Percentiles rank a stretch among this genome's conserved stretches.
Conservation (phyloP, 2,888 invertebrate genomes). For the Cephus nigrinus region DNA sequence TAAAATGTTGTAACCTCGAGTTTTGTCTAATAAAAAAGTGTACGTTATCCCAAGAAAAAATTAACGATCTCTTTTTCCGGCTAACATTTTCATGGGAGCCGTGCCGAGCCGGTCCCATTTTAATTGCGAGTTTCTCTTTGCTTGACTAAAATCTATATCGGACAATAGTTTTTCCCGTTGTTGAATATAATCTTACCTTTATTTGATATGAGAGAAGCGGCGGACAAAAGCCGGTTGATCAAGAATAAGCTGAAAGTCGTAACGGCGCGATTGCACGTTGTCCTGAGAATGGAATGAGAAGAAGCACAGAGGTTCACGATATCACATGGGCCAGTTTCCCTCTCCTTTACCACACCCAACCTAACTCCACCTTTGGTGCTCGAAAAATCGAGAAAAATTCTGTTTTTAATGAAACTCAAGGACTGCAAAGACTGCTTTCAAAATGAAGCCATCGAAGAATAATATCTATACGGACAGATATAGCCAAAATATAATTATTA, state of each 20-base stretch:
- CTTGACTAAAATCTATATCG: background rate
- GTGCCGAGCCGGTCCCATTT: background rate
- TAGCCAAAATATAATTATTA: background rate
- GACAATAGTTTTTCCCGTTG: background rate
- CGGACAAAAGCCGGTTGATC: conserved; percentile 17
- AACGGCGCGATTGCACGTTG: conserved; percentile 46
- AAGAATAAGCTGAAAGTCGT: conserved; percentile 43
- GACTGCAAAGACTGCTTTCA: background rate
- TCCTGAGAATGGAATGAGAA: conserved; percentile 38
- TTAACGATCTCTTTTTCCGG: background rate
- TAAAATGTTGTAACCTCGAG: background rate
- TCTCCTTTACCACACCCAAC: conserved; percentile 13
- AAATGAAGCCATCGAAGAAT: background rate
- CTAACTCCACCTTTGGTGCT: conserved; percentile 20
- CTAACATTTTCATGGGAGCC: background rate
- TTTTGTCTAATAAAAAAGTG: background rate
- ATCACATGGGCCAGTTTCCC: conserved; percentile 40
- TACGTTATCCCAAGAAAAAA: background rate
- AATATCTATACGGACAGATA: background rate
- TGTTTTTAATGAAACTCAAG: background rate
- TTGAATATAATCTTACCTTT: conserved; percentile 36
- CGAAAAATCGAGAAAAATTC: conserved; percentile 30
- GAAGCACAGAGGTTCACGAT: conserved; percentile 27
- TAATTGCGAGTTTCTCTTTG: background rate
- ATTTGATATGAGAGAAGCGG: conserved; percentile 19